These are phyloP conservation scores for Microdon myrmicae DNA, from an alignment of 2,888 invertebrate genomes.

Conservation along the genomic window DNA sequence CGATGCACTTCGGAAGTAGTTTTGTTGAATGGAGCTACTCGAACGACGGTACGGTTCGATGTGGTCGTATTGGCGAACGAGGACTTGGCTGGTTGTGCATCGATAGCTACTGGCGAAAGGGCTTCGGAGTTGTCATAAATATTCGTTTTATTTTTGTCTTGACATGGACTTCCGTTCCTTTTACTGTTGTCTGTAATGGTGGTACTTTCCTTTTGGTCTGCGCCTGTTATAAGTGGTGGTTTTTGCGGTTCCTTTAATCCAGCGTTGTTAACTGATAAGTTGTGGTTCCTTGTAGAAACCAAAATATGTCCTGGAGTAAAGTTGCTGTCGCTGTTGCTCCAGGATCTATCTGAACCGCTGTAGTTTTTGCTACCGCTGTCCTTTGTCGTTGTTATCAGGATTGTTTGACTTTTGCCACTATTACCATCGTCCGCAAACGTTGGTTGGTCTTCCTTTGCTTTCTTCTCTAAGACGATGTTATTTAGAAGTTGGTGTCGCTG, in stretches of 20 bases:
- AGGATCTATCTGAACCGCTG: constrained; percentile 61
- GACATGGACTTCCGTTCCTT: constrained; percentile 35
- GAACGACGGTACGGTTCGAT: constrained; percentile 67
- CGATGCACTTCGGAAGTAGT: constrained; percentile 67
- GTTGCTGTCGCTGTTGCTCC: constrained; percentile 56
- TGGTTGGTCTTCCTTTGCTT: constrained; percentile 31
- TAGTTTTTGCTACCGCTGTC: constrained; percentile 70
- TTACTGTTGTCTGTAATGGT: constrained; percentile 21
- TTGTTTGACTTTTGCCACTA: constrained; percentile 53
- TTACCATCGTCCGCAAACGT: constrained; percentile 29
- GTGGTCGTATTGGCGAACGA: constrained; percentile 25
- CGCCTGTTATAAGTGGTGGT: constrained; percentile 19
- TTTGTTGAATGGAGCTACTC: constrained; percentile 67
- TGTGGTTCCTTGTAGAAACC: constrained; percentile 32
- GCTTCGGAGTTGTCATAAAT: constrained; percentile 47
- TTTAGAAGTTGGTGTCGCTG: constrained; percentile 32
- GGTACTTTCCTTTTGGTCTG: constrained; percentile 16
- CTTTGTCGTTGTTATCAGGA: constrained; percentile 65
- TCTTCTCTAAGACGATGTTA: constrained; percentile 26
- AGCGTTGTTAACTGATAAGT: constrained; percentile 42
- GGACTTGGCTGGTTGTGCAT: constrained; percentile 18
- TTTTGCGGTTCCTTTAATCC: constrained; percentile 50
- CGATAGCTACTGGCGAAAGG: constrained; percentile 10
- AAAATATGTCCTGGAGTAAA: too few relatives aligned
- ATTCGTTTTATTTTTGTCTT: constrained; percentile 40